A percentile compares a stretch with the other conserved stretches of the same genome.
phyloP scores from a whole-genome alignment of 2,888 invertebrate species.

The Tortrix viridana region DNA sequence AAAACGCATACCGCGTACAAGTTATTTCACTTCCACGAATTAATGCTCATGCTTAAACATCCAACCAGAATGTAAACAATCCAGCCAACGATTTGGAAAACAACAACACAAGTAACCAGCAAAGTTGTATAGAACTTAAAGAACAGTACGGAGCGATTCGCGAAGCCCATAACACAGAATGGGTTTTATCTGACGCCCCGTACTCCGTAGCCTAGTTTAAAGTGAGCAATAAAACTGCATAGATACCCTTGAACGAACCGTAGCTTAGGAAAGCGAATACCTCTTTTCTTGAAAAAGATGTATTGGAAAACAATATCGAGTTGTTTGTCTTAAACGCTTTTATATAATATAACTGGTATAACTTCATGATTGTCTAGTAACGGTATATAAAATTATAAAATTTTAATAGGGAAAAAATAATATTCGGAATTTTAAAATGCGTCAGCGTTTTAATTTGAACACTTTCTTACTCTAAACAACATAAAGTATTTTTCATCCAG shows the following conservation, averaged over 20 bases:
- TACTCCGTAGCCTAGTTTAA: conserved; percentile 42
- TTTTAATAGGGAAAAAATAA: no score
- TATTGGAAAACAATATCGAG: no score
- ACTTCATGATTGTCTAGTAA: no score
- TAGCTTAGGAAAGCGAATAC: conserved; percentile 4
- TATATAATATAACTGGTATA: no score
- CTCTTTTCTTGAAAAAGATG: neutral
- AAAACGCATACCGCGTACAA: conserved; percentile 1
- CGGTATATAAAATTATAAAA: no score
- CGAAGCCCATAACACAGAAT: conserved; percentile 36
- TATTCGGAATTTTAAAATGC: no score
- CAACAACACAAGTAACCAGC: conserved; percentile 21
- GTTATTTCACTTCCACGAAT: neutral
- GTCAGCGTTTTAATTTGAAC: no score
- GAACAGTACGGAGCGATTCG: conserved; percentile 7
- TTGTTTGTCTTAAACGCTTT: no score
- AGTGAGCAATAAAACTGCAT: conserved; percentile 44
- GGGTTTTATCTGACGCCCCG: conserved; percentile 37
- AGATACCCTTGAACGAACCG: conserved; percentile 22
- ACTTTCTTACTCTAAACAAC: no score
- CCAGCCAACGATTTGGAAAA: conserved; percentile 22
- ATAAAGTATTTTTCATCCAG: no score
- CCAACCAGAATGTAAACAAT: conserved; percentile 18
- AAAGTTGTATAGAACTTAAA: conserved; percentile 14
- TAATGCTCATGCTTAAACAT: conserved; percentile 14